Percentiles rank a stretch among this genome's conserved stretches.
These are phyloP conservation scores for Coenobita brevimanus DNA, from an alignment of 1,140 invertebrate species.

Conservation along the genomic window DNA sequence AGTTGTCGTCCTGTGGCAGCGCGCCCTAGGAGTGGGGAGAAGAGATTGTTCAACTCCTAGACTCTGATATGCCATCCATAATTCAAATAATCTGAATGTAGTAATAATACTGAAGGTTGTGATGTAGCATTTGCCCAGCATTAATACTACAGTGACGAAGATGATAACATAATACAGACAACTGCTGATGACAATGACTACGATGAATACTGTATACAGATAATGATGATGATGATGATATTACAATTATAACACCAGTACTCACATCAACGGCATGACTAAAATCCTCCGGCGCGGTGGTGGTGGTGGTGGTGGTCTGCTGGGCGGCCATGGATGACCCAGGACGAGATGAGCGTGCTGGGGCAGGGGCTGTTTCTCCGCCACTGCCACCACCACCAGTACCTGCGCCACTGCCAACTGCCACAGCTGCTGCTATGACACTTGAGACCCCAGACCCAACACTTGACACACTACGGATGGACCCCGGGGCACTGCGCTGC, in stretches of 20 bases:
- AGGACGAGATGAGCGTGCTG: slow-evolving; percentile 14
- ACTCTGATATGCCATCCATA: no score
- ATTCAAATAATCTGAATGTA: neutral
- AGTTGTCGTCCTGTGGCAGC: slow-evolving; percentile 70
- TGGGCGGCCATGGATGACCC: slow-evolving; percentile 44
- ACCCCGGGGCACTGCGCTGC: slow-evolving; percentile 69
- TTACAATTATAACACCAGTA: no score
- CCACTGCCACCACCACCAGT: neutral
- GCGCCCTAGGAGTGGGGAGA: neutral
- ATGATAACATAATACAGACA: no score
- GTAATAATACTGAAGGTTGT: neutral
- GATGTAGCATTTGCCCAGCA: neutral
- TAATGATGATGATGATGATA: no score
- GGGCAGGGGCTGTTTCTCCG: no score
- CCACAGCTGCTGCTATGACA: slow-evolving; percentile 55
- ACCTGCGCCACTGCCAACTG: neutral
- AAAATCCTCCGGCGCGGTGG: slow-evolving; percentile 54
- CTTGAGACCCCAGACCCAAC: slow-evolving; percentile 65
- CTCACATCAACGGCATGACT: neutral
- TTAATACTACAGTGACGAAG: neutral
- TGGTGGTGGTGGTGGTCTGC: slow-evolving; percentile 44
- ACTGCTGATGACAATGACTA: no score
- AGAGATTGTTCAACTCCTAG: no score
- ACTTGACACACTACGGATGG: slow-evolving; percentile 69
- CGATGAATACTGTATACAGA: no score